These are phyloP conservation scores for Microtus oregoni DNA, from an alignment of 2,113 vertebrate genomes.

Conservation along the genomic window DNA sequence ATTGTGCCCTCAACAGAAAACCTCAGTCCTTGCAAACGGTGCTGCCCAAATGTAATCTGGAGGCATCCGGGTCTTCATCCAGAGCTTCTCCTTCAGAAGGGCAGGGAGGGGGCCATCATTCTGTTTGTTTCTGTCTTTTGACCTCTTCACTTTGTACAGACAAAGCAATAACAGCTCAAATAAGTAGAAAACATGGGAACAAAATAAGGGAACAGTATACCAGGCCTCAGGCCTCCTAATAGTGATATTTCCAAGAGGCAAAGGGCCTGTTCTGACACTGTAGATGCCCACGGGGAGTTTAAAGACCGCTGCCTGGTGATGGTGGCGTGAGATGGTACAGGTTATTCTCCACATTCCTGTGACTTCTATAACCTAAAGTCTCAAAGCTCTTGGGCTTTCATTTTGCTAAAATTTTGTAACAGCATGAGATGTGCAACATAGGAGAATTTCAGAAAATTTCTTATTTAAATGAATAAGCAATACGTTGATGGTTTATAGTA, in stretches of 20 bases:
- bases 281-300: constrained; percentile 12
- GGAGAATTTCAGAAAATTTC: neutral
- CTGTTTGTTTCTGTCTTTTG: neutral
- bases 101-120: neutral
- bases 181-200: neutral
- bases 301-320: neutral
- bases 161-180: constrained; percentile 16
- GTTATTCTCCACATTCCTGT: neutral
- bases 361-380: constrained; percentile 48
- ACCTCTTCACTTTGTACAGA: constrained; percentile 58
- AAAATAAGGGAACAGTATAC: neutral
- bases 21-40: neutral
- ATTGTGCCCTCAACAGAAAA: neutral
- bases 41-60: neutral
- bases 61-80: too few relatives aligned
- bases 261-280: neutral
- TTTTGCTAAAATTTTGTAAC: constrained; percentile 14
- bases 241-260: neutral
- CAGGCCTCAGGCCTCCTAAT: neutral
- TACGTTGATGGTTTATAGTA: neutral
- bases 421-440: neutral
- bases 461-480: constrained; percentile 19
- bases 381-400: neutral
- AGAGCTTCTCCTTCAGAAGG: neutral
- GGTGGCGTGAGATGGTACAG: neutral